A percentile compares a stretch with the other conserved stretches of the same genome.
phyloP scores from a whole-genome alignment of 64 coral and sea anemone genomes.

The Cladopsammia gracilis region DNA sequence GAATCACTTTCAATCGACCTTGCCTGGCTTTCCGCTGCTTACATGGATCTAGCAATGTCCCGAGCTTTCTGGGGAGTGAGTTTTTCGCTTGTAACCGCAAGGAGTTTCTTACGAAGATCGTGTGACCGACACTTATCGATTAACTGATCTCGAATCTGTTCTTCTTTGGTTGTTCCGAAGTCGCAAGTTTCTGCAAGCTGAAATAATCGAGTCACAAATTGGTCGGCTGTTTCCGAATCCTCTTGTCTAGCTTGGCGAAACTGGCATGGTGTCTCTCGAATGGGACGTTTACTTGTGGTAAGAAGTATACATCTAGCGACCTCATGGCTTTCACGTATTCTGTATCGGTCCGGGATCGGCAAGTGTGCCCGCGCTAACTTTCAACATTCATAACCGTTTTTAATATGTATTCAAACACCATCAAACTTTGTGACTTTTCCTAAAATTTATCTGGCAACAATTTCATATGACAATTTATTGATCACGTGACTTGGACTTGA shows the following conservation, averaged over 20 bases:
- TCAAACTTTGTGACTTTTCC: too few relatives aligned
- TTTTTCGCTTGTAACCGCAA: slow-evolving; percentile 21
- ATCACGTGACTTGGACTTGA: too few relatives aligned
- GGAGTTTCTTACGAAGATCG: slow-evolving; percentile 46
- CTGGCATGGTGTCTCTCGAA: slow-evolving; percentile 26
- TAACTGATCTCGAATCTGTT: slow-evolving; percentile 14
- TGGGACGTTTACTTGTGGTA: slow-evolving; percentile 25
- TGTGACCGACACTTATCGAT: slow-evolving; percentile 36
- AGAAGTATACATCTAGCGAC: background rate
- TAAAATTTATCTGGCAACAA: too few relatives aligned
- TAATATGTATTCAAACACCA: too few relatives aligned
- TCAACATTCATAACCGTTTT: too few relatives aligned
- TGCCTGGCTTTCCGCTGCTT: slow-evolving; percentile 55
- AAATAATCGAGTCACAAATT: background rate
- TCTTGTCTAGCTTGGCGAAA: slow-evolving; percentile 17
- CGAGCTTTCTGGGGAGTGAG: slow-evolving; percentile 21
- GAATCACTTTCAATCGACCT: slow-evolving; percentile 29
- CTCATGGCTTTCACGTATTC: slow-evolving; percentile 11
- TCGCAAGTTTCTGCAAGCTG: background rate
- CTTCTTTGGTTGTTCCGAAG: background rate
- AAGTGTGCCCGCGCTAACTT: too few relatives aligned
- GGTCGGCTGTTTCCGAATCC: background rate
- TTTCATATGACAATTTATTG: too few relatives aligned
- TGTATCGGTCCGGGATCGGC: background rate
- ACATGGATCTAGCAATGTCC: slow-evolving; percentile 48